Conservation (phyloP, 2,888 invertebrate genomes). For the Pteria penguin region DNA sequence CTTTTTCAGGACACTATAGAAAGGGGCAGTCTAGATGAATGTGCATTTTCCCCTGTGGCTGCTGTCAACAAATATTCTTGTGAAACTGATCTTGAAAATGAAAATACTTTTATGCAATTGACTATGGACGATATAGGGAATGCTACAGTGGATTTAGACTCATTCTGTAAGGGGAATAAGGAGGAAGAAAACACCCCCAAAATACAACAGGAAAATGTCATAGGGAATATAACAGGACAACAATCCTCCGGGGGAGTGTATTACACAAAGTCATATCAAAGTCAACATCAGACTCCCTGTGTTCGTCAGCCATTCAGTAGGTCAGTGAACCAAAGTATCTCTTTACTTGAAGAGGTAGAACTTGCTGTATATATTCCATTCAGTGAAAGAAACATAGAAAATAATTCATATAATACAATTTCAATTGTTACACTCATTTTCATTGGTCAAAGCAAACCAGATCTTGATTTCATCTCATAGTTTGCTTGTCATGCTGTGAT, state of each 20-base stretch:
- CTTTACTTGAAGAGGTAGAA: too few relatives aligned
- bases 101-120: conserved; percentile 35
- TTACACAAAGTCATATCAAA: conserved; percentile 43
- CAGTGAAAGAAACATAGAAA: too few relatives aligned
- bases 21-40: background rate
- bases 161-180: conserved; percentile 28
- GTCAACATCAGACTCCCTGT: conserved; percentile 34
- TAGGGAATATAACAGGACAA: background rate
- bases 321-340: too few relatives aligned
- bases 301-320: conserved; percentile 38
- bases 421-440: too few relatives aligned
- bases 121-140: conserved; percentile 41
- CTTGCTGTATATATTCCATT: too few relatives aligned
- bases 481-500: too few relatives aligned
- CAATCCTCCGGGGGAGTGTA: background rate
- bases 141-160: conserved; percentile 26
- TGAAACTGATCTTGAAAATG: conserved; percentile 8
- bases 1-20: too few relatives aligned
- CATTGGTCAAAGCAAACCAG: too few relatives aligned
- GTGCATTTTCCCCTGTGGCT: background rate
- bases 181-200: too few relatives aligned
- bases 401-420: too few relatives aligned
- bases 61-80: background rate
- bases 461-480: too few relatives aligned
- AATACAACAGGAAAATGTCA: too few relatives aligned